phyloP scores from a whole-genome alignment of 2,113 vertebrate genomes.

The Dolichotis patagonum region DNA sequence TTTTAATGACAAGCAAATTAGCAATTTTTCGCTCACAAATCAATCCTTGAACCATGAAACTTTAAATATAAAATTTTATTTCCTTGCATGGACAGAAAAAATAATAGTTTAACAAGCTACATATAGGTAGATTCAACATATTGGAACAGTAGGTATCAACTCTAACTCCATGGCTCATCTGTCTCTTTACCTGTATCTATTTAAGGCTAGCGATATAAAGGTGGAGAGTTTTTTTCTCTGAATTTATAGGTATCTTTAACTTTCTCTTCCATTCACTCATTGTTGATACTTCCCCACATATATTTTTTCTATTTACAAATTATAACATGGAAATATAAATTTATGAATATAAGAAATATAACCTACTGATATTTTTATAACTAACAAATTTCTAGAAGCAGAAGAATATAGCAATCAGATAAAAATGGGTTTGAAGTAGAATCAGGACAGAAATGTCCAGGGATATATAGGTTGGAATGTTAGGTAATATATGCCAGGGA shows the following conservation, averaged over 20 bases:
- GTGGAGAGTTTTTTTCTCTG: neutral
- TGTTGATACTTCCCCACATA: neutral
- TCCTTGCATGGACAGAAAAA: neutral
- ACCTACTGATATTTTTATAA: neutral
- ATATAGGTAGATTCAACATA: neutral
- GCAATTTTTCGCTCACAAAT: constrained; percentile 11
- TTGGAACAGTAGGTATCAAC: neutral
- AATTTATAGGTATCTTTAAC: constrained; percentile 1
- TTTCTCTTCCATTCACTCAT: neutral
- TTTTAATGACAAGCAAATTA: constrained; percentile 19
- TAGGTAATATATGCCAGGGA: neutral
- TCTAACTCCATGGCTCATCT: neutral
- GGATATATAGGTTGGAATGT: neutral
- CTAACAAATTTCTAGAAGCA: constrained; percentile 46
- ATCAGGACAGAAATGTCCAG: neutral
- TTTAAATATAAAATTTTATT: constrained; percentile 53
- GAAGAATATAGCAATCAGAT: neutral
- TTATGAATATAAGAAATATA: neutral
- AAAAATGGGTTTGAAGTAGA: neutral
- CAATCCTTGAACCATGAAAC: neutral
- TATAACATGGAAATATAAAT: constrained; percentile 20
- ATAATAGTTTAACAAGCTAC: neutral
- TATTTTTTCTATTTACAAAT: neutral
- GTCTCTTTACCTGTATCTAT: neutral
- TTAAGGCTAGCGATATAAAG: neutral